Base-by-base conservation (phyloP, 2,797 vertebrate species). In the Masticophis lateralis region DNA sequence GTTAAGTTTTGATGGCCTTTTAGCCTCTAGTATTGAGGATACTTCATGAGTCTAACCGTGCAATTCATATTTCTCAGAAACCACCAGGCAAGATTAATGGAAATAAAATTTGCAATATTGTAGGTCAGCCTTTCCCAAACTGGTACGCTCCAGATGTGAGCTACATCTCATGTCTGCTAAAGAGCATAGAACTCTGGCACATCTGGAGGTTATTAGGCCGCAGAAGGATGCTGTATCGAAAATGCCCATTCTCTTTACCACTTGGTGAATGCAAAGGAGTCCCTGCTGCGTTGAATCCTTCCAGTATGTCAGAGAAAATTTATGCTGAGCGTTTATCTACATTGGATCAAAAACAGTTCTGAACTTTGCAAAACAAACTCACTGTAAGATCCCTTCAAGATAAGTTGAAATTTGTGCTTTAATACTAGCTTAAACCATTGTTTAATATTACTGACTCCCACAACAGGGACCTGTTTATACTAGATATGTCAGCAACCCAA, bases 51-150 rank as follows among this genome's bases (percentile, higher is more conserved):
- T 91, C 28, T 87, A 28, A 74, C 22, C 63, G 61, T 47, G 9
- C 12, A 22, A 13, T 25, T 86, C 79, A 90, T 11, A 22, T 32
- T 51, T 83, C 43, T 55, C 59, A 55, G 28, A 53, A 12, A 53
- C 79, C 13, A 61, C 4, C 43, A 83, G 6, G 28, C 25, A 55
- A 47, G 53, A 60, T 9, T 51, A 69, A 0, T 87, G 32, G 61
- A 96, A 89, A 37, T 32, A 55, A 79, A 92, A 59, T 74, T 27
- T 59, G 12, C 53, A 92, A 89, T 89, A 59, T 57, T 92, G 32
- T 18, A 61, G 43, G 37, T n/a, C 74, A 83, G 37, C 20, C 20
- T 83, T 47, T 83, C 37, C 51, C 86, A 87, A 87, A 51, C 86
- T 87, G 86, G 83, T 55, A 55, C 1, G 12, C 51, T 87, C 86